Base-by-base conservation (phyloP, 1,140 invertebrate genomes). In the Drosophila eugracilis region DNA sequence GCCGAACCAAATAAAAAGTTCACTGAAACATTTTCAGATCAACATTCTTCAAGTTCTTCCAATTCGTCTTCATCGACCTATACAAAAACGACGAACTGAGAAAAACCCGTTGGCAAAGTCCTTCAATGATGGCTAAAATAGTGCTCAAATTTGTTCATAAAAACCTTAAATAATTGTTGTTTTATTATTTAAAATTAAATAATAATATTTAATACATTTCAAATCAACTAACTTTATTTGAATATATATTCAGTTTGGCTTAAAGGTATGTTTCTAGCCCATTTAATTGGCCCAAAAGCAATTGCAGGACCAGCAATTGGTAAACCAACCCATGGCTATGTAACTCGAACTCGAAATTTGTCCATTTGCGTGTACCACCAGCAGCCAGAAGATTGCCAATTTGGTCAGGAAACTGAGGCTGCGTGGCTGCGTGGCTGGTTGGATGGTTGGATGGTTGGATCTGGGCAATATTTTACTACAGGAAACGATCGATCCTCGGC, bases 401-500 rank as follows among this genome's bases (percentile, higher is more conserved):
- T 85, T 85, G 77, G 77, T 65, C 74, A 32, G 39, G 37, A 65
- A 60, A 62, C 28, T 41, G 54, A 47, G 32, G 50, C 19, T 12
- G 30, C n/a, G n/a, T n/a, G n/a, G n/a, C n/a, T n/a, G 65, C 15
- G n/a, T 22, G 39, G n/a, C 15, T 14, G 32, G 4, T 37, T n/a
- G n/a, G n/a, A n/a, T 37, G 34, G n/a, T 37, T 37, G 14, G 34
- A 7, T 37, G 36, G 7, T 39, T 39, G 36, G 15, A 39, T 39
- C 54, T 37, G 34, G 63, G 79, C 81, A 78, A 85, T 85, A 86
- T 85, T 86, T 85, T 73, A 77, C 80, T 86, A 67, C 53, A 62
- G 49, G 62, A 78, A 52, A 47, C 78, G 75, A 86, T 86, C n/a
- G n/a, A n/a, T n/a, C n/a, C n/a, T n/a, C n/a, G 73, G 76, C 86